These are phyloP conservation scores for Sebastes hubbsi DNA, from an alignment of 2,797 vertebrate species.

Conservation along the genomic window DNA sequence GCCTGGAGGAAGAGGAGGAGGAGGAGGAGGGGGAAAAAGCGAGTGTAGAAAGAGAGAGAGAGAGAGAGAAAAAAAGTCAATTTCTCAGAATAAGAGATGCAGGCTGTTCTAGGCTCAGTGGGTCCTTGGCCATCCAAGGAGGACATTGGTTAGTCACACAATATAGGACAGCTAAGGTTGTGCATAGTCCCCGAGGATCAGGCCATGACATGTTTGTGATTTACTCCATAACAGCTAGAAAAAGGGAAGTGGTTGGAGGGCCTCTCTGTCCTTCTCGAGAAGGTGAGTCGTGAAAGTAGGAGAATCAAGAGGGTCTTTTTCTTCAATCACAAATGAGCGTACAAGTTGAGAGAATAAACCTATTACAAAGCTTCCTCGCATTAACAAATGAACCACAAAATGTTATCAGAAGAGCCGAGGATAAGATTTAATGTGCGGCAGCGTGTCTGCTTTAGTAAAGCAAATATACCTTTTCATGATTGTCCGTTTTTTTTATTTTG, in stretches of 20 bases:
- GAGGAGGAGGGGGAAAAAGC: constrained; percentile 5
- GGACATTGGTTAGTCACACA: constrained; percentile 61
- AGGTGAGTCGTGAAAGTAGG: constrained; percentile 59
- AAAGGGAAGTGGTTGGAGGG: constrained; percentile 72
- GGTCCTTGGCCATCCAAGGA: constrained; percentile 66
- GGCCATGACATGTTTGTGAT: constrained; percentile 77
- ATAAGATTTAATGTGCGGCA: constrained; percentile 29
- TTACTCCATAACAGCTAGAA: constrained; percentile 72
- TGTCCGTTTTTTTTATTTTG: constrained; percentile 8
- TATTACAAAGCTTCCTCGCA: constrained; percentile 14
- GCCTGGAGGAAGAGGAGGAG: constrained; percentile 55
- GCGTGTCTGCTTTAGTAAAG: constrained; percentile 1
- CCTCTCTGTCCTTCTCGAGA: constrained; percentile 65
- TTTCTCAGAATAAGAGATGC: constrained; percentile 65
- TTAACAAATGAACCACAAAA: constrained; percentile 29
- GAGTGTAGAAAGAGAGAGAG: constrained; percentile 12
- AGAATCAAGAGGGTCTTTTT: constrained; percentile 40
- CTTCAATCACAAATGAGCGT: constrained; percentile 32
- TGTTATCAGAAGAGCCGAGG: not conserved
- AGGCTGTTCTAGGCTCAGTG: constrained; percentile 43
- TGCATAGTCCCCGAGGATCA: constrained; percentile 64
- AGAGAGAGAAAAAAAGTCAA: not conserved
- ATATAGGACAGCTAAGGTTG: constrained; percentile 68
- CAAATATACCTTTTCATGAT: constrained; percentile 2
- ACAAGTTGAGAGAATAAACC: constrained; percentile 3